Evolutionary conservation across 2,797 vertebrate genomes (phyloP), one percentile per base, ranked within the genome.

Genomic region (Acanthornis magna): DNA sequence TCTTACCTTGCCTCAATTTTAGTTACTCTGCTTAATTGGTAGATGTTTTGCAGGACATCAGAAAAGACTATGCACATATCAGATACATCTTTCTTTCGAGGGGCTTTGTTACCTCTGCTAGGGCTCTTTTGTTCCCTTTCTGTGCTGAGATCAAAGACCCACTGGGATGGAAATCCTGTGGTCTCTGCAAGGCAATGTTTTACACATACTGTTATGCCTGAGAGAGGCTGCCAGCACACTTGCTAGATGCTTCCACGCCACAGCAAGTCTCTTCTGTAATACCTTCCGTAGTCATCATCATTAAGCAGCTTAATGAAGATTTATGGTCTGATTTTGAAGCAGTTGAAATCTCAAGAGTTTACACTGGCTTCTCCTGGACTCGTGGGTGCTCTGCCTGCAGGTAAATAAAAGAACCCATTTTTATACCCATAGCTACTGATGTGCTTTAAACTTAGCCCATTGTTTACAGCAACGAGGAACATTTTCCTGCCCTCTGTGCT

Each of bases 401-500:
- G 23, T 38, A 43, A 63, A 61, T 51, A 76, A 74, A 79, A 92
- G 3, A 63, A 16, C 9, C 12, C 10, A 7, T 21, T 65, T 83
- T 89, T 48, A 70, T 18, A 82, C 14, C 60, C 9, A 10, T 14
- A 61, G 5, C 48, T 51, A 79, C 23, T 29, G 11, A 36, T 0
- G 3, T n/a, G 26, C 54, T 91, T 85, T 73, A 71, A 51, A 16
- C 7, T 10, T 16, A 42, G 18, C 30, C 47, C 51, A 16, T 45
- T 71, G 42, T 54, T 76, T 60, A 79, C 32, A 91, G 29, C 42
- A 70, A 10, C 3, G 19, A 53, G 11, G 51, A 58, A 38, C 18
- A 13, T 55, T 67, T 71, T 54, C 29, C 70, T 8, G 0, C 60
- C 51, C 30, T 26, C n/a, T 50, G 0, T 0, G 2, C 5, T 16